Evolutionary conservation across 2,113 vertebrate genomes (phyloP).

Genomic region (Rhabdomys dilectus): DNA sequence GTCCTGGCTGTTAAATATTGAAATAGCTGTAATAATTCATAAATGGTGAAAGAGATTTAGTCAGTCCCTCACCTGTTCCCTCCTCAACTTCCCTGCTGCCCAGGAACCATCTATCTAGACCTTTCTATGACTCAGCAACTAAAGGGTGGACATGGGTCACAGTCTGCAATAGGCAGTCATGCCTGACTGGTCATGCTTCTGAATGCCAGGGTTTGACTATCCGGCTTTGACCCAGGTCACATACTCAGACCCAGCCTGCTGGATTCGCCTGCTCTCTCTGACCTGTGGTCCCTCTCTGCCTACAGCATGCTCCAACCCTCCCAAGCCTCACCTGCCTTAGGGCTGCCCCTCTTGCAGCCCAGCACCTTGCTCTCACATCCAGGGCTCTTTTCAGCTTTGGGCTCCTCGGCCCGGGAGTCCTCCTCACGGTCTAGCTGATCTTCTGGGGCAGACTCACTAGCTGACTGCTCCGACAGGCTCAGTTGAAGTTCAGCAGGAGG

Average conservation of each 20-base stretch:
- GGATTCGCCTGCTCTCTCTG: background rate
- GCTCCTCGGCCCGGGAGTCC: conserved; percentile 89
- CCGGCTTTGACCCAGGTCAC: background rate
- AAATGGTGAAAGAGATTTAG: background rate
- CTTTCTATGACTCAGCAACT: background rate
- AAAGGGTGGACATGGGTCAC: background rate
- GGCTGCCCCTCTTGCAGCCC: conserved; percentile 93
- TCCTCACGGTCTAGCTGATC: conserved; percentile 94
- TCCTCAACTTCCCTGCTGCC: background rate
- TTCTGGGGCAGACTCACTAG: conserved; percentile 94
- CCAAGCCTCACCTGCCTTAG: conserved; percentile 93
- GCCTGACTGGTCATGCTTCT: background rate
- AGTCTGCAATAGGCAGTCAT: background rate
- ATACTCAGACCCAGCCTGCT: background rate
- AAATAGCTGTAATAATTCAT: background rate
- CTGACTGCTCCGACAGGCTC: conserved; percentile 96
- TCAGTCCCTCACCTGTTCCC: background rate
- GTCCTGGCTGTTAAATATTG: background rate
- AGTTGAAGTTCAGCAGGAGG: conserved; percentile 93
- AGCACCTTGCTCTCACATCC: conserved; percentile 88
- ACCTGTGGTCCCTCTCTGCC: background rate
- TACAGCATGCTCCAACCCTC: too few species aligned
- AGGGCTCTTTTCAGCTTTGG: conserved; percentile 88
- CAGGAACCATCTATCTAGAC: background rate
- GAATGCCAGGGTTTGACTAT: background rate